Evolutionary conservation across 2,797 vertebrate species (phyloP), one percentile per base, ranked within the genome.

Genomic region (Pangasius larnaudii): DNA sequence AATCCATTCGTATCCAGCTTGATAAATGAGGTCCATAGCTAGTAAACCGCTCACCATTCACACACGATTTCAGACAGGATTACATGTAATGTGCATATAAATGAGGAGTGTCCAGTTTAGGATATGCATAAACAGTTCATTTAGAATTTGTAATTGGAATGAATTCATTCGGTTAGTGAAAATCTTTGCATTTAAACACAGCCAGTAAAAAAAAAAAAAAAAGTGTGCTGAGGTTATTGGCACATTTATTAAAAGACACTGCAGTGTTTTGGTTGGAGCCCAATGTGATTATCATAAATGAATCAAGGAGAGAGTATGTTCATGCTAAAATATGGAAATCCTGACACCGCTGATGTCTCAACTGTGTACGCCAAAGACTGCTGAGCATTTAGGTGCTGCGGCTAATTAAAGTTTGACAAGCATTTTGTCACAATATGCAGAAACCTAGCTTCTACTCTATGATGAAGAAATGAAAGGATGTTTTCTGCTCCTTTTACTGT

Each of bases 281-380:
- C 22, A 51, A 69, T 27, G 27, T 22, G 79, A 83, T 89, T 39
- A 86, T 87, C 86, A 87, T 80, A 91, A 90, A 89, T 84, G 82
- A 89, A 84, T 89, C 82, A 80, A 71, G 67, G 84, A 42, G 42
- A 89, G 65, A 77, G 77, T 58, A 86, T 19, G 84, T 39, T 39
- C n/a, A 58, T 22, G 11, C 82, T 89, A 67, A 84, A 90, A 89
- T 85, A 85, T 85, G n/a, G 83, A 89, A 89, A 63, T 69, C 13
- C 78, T 67, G 71, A 87, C 14, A 59, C 42, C 3, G 27, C 63
- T 81, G 81, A 71, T 27, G 85, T 85, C 78, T 77, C 67, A 46
- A 83, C 27, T 58, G 59, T 63, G 82, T 71, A 75, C 22, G 84
- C 58, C 79, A 36, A 56, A 80, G 86, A 53, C 85, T 85, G 85